Evolutionary conservation across 2,113 vertebrate species (phyloP).

Genomic region (Callionymus lyra): DNA sequence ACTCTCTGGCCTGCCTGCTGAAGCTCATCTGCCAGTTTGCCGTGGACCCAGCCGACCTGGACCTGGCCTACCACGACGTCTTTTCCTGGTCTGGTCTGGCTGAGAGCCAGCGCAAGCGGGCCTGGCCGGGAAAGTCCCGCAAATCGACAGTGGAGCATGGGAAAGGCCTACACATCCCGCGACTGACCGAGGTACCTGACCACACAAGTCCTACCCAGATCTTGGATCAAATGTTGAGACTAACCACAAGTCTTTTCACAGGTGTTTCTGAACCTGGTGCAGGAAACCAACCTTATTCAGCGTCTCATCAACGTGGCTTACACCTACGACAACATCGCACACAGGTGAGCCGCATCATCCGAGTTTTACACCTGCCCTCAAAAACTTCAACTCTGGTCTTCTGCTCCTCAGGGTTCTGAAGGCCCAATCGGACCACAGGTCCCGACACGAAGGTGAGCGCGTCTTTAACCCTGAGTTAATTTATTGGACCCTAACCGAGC

Average conservation of each 20-base stretch:
- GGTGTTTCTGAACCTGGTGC: slow-evolving; percentile 94
- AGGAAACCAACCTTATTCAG: slow-evolving; percentile 94
- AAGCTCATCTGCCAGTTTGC: slow-evolving; percentile 98
- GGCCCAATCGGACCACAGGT: slow-evolving; percentile 94
- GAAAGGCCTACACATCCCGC: slow-evolving; percentile 91
- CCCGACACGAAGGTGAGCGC: slow-evolving; percentile 89
- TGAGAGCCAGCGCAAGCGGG: slow-evolving; percentile 85
- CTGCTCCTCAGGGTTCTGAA: slow-evolving; percentile 79
- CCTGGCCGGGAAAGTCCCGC: slow-evolving; percentile 91
- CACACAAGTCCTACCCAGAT: neutral
- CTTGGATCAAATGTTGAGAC: too few species aligned
- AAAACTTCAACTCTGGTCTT: slow-evolving; percentile 2
- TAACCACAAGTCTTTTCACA: slow-evolving; percentile 50
- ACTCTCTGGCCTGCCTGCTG: slow-evolving; percentile 94
- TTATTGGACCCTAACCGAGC: neutral
- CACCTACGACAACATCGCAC: slow-evolving; percentile 96
- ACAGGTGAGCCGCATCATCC: slow-evolving; percentile 73
- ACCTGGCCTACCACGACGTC: slow-evolving; percentile 94
- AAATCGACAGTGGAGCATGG: slow-evolving; percentile 86
- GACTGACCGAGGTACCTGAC: slow-evolving; percentile 78
- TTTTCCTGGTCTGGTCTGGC: slow-evolving; percentile 94
- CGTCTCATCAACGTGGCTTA: slow-evolving; percentile 96
- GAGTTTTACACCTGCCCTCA: too few species aligned
- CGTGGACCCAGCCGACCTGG: slow-evolving; percentile 91
- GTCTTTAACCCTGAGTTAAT: neutral